Percentiles rank a stretch among this genome's conserved stretches.
Evolutionary conservation across 53 echinoderm and acorn worm genomes (phyloP).

Genomic region (Holothuria scabra): DNA sequence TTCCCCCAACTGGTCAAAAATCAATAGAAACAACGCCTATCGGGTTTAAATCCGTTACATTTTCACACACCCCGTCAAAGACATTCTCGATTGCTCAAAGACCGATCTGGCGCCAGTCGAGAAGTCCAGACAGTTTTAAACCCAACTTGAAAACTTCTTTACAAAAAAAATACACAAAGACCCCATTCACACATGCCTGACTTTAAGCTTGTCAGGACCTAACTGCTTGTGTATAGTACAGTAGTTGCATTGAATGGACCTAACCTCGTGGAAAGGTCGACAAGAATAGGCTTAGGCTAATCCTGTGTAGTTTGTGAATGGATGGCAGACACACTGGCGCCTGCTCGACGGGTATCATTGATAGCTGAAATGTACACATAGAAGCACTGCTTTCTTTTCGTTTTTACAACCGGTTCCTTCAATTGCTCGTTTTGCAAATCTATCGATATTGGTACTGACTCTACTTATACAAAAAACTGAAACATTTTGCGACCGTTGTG

Average conservation of each 20-base stretch:
- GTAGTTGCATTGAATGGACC: not conserved
- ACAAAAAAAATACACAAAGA: constrained; percentile 21
- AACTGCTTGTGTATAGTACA: not conserved
- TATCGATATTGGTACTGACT: too few species aligned
- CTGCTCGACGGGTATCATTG: not conserved
- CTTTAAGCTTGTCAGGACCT: constrained; percentile 16
- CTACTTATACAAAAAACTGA: too few species aligned
- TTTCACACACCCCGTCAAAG: too few species aligned
- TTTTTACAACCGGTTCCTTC: too few species aligned
- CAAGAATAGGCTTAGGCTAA: constrained; percentile 16
- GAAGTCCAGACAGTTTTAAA: constrained; percentile 13
- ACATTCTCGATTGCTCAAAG: too few species aligned
- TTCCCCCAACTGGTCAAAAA: too few species aligned
- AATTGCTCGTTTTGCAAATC: too few species aligned
- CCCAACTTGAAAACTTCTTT: not conserved
- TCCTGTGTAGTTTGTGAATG: constrained; percentile 14
- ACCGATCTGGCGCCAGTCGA: constrained; percentile 32
- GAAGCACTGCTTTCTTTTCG: not conserved
- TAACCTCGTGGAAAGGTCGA: constrained; percentile 6
- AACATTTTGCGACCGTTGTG: too few species aligned
- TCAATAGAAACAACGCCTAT: too few species aligned
- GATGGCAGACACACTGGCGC: constrained; percentile 29
- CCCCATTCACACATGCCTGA: constrained; percentile 4
- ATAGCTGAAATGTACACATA: constrained; percentile 4
- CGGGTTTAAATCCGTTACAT: too few species aligned